Evolutionary conservation across 2,797 vertebrate genomes (phyloP).

Genomic region (Sebastes hopkinsi): DNA sequence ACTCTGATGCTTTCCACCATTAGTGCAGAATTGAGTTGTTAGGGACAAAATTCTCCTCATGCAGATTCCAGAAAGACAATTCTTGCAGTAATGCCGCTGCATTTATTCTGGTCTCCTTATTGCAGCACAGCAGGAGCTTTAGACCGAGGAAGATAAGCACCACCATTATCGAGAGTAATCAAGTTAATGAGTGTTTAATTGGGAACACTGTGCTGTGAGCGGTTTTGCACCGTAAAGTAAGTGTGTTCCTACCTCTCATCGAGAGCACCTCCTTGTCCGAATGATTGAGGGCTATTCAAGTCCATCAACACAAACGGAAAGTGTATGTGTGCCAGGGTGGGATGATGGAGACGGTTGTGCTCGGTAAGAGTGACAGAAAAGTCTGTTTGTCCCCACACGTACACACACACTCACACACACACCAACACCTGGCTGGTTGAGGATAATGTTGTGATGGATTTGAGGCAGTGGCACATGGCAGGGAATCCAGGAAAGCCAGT

Average conservation of each 20-base stretch:
- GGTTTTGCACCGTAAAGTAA: slow-evolving; percentile 42
- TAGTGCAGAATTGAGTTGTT: background rate
- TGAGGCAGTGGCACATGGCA: slow-evolving; percentile 3
- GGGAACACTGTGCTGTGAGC: slow-evolving; percentile 47
- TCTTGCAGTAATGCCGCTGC: slow-evolving; percentile 30
- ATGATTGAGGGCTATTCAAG: slow-evolving; percentile 10
- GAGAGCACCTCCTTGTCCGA: slow-evolving; percentile 7
- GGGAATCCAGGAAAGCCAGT: background rate
- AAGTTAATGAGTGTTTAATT: slow-evolving; percentile 69
- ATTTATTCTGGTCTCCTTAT: slow-evolving; percentile 40
- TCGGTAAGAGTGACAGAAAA: background rate
- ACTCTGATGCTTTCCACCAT: background rate
- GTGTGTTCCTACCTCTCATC: slow-evolving; percentile 39
- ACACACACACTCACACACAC: background rate
- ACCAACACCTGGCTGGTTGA: background rate
- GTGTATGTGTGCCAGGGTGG: background rate
- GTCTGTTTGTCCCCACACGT: background rate
- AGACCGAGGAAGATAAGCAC: slow-evolving; percentile 48
- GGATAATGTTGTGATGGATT: slow-evolving; percentile 24
- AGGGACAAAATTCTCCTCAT: background rate
- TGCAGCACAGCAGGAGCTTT: slow-evolving; percentile 32
- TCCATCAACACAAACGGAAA: background rate
- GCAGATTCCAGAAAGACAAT: background rate
- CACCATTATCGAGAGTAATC: slow-evolving; percentile 60
- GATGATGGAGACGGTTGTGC: background rate